Evolutionary conservation across 1,140 invertebrate genomes (phyloP).

Genomic region (Lineus longissimus): DNA sequence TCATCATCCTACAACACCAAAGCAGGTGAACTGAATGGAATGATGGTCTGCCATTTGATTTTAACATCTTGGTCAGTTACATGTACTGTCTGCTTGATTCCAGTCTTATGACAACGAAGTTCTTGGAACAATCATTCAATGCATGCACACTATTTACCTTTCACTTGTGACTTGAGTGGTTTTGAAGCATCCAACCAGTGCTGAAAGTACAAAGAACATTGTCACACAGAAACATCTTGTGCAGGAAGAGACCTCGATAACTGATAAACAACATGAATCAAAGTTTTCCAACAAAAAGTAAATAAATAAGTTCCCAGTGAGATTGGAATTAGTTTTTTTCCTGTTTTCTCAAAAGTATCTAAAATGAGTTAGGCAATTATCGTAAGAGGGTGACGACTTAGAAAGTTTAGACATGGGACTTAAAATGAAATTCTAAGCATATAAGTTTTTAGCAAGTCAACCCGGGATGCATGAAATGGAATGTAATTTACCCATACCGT

Average conservation of each 20-base stretch:
- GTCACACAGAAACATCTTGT: conserved; percentile 9
- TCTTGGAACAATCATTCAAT: not conserved
- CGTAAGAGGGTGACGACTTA: no score
- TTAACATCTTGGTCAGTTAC: not conserved
- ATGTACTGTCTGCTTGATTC: not conserved
- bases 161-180: conserved; percentile 94
- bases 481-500: no score
- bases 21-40: not conserved
- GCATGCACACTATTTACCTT: conserved; percentile 66
- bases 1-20: not conserved
- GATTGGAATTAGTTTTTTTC: not conserved
- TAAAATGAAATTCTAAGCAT: no score
- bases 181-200: conserved; percentile 98
- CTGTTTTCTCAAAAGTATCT: not conserved
- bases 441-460: no score
- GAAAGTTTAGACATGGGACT: no score
- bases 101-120: not conserved
- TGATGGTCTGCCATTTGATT: not conserved
- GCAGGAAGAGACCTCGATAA: no score
- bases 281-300: not conserved
- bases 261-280: conserved; percentile 11
- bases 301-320: no score
- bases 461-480: no score
- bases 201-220: conserved; percentile 39
- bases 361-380: no score